Conservation (phyloP, 1,140 invertebrate species). For the Neuroterus valhalla region DNA sequence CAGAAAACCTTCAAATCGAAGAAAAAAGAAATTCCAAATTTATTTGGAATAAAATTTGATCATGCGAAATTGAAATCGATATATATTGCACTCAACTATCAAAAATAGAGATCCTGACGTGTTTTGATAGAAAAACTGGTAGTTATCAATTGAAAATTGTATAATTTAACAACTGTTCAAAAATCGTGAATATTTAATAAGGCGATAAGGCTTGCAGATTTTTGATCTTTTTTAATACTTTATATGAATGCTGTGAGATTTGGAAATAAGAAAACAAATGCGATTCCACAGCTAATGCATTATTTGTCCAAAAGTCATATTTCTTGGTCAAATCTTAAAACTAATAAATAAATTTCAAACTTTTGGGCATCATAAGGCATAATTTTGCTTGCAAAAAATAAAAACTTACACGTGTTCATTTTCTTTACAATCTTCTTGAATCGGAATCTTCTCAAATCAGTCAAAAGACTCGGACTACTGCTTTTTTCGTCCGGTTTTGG, state of each 20-base stretch:
- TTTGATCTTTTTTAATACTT: no score
- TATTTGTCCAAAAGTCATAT: no score
- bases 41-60: background rate
- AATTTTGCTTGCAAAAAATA: background rate
- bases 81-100: no score
- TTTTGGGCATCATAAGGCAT: background rate
- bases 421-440: constrained; percentile 30
- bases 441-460: constrained; percentile 36
- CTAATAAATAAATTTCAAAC: constrained; percentile 37
- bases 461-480: background rate
- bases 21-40: background rate
- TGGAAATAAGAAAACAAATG: no score
- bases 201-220: no score
- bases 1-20: background rate
- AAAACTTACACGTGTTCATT: constrained; percentile 35
- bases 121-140: no score
- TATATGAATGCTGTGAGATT: no score
- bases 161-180: no score
- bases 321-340: background rate
- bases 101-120: no score
- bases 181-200: no score
- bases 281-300: no score
- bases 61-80: constrained; percentile 22
- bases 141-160: no score
- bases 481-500: background rate